Base-by-base conservation (phyloP, 2,797 vertebrate genomes). In the Ptychadena robeensis region DNA sequence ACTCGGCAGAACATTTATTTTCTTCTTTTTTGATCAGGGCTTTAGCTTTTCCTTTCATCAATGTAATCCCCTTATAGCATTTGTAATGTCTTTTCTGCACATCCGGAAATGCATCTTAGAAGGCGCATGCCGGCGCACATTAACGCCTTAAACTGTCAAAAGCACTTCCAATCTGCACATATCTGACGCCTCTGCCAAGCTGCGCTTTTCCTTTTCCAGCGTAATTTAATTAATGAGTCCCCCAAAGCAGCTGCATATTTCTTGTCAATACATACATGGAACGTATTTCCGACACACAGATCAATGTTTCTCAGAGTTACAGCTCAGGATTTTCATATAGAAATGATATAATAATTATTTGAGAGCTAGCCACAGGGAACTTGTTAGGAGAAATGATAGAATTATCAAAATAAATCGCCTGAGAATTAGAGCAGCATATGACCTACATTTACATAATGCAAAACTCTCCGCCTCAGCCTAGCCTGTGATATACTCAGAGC, bases 371-470 rank as follows among this genome's bases (percentile, higher is more conserved):
- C n/a, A 32, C 18, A 37, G 22, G 32, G 32, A n/a, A 34, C 32
- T 68, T n/a, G 22, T 68, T 68, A 34, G 10, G 9, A 35, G 9
- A 68, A 32, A 37, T 68, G 32, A 25, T n/a, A 68, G 14, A n/a
- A 68, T 68, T 15, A 68, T n/a, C 44, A 67, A 48, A 67, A 48
- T 32, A 67, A 59, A 75, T 64, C 73, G 59, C 59, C 34, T 11
- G 25, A n/a, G 40, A 31, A 67, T 67, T 67, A 67, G 38, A 57
- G 38, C 75, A 68, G n/a, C 61, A 80, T 15, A 80, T 80, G 68
- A 80, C 75, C 75, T 78, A 78, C 75, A 78, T 78, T 77, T 57
- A 1, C 30, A 61, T 61, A 61, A 61, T 28, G 59, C 59, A 61
- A 10, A 28, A 28, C 59, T 61, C 57, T 59, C n/a, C 59, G 28